Percentiles rank a stretch among this genome's conserved stretches.
Evolutionary conservation across 30 jellyfish, hydroid and myxozoan genomes (phyloP).

Genomic region (Nemopilema nomurai): DNA sequence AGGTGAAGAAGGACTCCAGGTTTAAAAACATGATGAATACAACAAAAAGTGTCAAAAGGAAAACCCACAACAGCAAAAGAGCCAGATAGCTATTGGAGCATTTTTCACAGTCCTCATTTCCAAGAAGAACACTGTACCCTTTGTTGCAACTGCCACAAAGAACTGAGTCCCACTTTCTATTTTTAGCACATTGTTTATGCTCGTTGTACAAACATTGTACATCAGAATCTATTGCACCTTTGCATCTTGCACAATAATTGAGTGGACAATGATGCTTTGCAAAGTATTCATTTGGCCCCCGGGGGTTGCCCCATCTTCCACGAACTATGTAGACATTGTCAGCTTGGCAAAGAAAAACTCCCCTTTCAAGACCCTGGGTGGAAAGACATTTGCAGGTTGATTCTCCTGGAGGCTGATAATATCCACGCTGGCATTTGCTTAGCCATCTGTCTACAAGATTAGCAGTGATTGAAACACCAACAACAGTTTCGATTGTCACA

Average conservation of each 20-base stretch:
- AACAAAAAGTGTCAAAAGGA: conserved; percentile 42
- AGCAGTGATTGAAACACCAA: conserved; percentile 51
- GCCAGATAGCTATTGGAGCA: conserved; percentile 35
- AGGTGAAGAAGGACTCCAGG: conserved; percentile 69
- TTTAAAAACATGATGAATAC: conserved; percentile 54
- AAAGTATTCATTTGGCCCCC: conserved; percentile 13
- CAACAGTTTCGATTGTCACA: conserved; percentile 47
- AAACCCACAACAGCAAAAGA: conserved; percentile 38
- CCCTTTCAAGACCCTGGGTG: conserved; percentile 35
- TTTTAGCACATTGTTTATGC: conserved; percentile 42
- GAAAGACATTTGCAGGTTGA: conserved; percentile 51
- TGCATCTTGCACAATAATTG: conserved; percentile 53
- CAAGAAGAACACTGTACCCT: conserved; percentile 70
- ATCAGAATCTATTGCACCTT: conserved; percentile 5
- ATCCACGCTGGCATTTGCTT: conserved; percentile 66
- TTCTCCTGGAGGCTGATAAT: conserved; percentile 15
- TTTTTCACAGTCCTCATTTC: conserved; percentile 66
- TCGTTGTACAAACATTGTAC: conserved; percentile 38
- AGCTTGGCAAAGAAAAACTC: conserved; percentile 69
- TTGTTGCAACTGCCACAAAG: conserved; percentile 77
- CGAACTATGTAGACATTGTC: conserved; percentile 45
- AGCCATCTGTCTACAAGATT: not conserved
- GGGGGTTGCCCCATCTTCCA: conserved; percentile 70
- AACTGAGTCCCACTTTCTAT: conserved; percentile 61
- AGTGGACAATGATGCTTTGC: conserved; percentile 66